Percentiles rank a stretch among this genome's conserved stretches.
Conservation (phyloP, 2,888 invertebrate genomes). For the Zaprionus lineosus region DNA sequence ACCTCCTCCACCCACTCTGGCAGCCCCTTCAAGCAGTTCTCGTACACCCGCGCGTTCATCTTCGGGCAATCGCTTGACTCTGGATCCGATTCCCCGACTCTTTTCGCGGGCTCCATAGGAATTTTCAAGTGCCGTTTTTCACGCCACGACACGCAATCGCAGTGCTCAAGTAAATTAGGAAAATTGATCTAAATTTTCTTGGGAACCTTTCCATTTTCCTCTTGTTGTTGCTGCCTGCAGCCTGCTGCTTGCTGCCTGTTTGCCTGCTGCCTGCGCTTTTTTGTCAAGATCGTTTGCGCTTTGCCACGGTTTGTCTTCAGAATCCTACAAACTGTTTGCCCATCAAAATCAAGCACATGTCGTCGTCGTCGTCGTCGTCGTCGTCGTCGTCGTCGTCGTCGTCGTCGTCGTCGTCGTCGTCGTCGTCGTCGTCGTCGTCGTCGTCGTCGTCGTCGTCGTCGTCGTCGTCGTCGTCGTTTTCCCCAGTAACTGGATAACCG, state of each 20-base stretch:
- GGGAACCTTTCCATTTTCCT: conserved; percentile 68
- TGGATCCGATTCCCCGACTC: conserved; percentile 42
- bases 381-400: no score
- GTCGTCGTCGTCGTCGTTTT: no score
- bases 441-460: no score
- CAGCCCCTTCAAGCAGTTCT: no score
- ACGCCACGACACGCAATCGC: conserved; percentile 79
- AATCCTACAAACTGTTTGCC: conserved; percentile 13
- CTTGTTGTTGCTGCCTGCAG: conserved; percentile 17
- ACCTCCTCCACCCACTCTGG: no score
- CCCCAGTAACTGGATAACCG: no score
- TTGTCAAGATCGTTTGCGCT: conserved; percentile 51
- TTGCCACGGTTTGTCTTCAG: not conserved
- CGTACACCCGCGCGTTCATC: no score
- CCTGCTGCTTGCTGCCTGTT: conserved; percentile 10
- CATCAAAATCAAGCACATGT: conserved; percentile 57
- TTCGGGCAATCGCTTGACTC: conserved; percentile 7
- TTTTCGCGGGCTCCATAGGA: conserved; percentile 46
- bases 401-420: no score
- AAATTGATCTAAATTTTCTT: conserved; percentile 78
- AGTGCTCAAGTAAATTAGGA: conserved; percentile 74
- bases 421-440: no score
- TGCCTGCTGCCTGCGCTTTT: conserved; percentile 34
- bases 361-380: conserved; percentile 35
- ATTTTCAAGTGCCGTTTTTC: conserved; percentile 78